Evolutionary conservation across 1,140 invertebrate genomes (phyloP).

Genomic region (Diorhabda carinulata): DNA sequence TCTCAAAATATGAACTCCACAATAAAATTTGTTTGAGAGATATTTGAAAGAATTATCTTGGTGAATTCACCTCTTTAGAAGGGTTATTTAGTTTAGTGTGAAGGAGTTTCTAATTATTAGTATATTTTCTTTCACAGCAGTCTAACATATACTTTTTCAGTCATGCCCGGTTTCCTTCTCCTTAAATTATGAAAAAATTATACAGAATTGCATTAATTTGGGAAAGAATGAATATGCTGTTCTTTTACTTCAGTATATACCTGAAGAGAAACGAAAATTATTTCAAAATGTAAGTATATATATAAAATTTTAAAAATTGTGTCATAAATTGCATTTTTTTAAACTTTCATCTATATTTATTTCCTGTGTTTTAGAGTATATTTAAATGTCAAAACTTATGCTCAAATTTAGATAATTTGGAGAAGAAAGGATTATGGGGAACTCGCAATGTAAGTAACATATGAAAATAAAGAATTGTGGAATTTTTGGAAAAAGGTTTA

Average conservation of each 20-base stretch:
- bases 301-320: background rate
- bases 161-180: slow-evolving; percentile 14
- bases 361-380: slow-evolving; percentile 13
- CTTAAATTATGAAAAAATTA: slow-evolving; percentile 15
- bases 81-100: no score
- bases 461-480: no score
- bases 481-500: no score
- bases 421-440: slow-evolving; percentile 14
- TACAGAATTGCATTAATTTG: slow-evolving; percentile 9
- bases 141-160: background rate
- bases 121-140: no score
- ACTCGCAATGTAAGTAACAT: slow-evolving; percentile 10
- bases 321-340: no score
- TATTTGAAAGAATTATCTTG: no score
- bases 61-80: no score
- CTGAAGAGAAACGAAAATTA: slow-evolving; percentile 9
- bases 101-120: no score
- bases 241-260: slow-evolving; percentile 12
- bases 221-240: slow-evolving; percentile 11
- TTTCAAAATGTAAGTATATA: background rate
- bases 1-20: no score
- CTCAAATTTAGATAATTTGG: slow-evolving; percentile 9
- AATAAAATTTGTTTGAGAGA: no score
- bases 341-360: background rate
- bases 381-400: background rate